Evolutionary conservation across 2,888 invertebrate species (phyloP), one percentile per base, ranked within the genome.

Genomic region (Petrolisthes cinctipes): DNA sequence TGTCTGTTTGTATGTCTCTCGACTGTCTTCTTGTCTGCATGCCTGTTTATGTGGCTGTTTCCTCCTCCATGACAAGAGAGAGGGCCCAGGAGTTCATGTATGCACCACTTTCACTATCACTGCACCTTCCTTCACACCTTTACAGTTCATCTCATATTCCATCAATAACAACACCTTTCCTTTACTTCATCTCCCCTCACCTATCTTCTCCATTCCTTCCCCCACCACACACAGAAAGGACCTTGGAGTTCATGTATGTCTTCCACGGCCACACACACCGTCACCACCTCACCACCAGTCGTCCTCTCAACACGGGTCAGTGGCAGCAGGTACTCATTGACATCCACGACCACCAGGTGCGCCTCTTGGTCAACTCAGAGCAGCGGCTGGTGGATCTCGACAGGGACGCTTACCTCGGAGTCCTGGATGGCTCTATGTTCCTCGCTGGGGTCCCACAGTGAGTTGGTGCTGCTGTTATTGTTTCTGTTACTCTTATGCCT

Each of bases 301-400:
- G 96, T 79, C 95, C 96, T 92, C 94, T 98, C 81, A 98, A 97
- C 92, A 96, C 96, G 83, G 98, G 98, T 0, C 97, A 97, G 92
- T 98, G 98, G 98, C 98, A 98, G 93, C 97, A 97, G 93, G 96
- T 98, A 91, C 97, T 97, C 96, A 97, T 98, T 90, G 98, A 98
- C 93, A 97, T 97, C 92, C 97, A 98, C 93, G 96, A 96, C 92
- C 97, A 97, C 93, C 98, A 98, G 92, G 97, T 98, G 66, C 94
- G 97, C 91, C 97, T 98, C 92, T 97, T 97, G 96, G 95, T 98
- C 91, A 98, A 98, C 92, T 96, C 96, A 66, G 96, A 97, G 92
- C 96, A 95, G 92, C 95, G 96, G 93, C 97, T 97, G 96, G 95
- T 97, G 51, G 96, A 97, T 93, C 93, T 97, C 86, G 93, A 96